Evolutionary conservation across 2,113 vertebrate genomes (phyloP), one percentile per base, ranked within the genome.

Genomic region (Dendropsophus ebraccatus): DNA sequence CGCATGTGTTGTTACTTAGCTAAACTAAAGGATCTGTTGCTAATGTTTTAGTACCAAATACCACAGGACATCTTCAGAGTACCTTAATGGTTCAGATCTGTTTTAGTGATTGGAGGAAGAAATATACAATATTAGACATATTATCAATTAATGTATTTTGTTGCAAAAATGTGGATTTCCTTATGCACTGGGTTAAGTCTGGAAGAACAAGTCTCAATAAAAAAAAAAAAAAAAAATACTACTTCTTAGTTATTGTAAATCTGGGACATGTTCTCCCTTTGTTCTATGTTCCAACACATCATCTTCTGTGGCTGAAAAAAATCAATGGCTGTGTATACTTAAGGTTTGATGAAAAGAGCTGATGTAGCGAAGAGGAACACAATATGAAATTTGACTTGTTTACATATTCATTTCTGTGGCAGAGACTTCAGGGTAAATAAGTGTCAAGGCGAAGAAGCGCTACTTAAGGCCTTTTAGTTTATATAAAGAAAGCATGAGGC

Each of bases 331-430:
- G 30, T 86, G 37, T 25, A 41, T 72, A 72, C 32, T 70, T 50
- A 47, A 56, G 14, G 84, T 80, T 65, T 86, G 47, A 56, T 72
- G 7, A 80, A 86, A 86, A 86, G 16, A 80, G 76, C 76, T 86
- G 84, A 86, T 86, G 49, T 45, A 69, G 62, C 32, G 49, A 86
- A 70, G 47, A 58, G 76, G 49, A 80, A 86, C 79, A 86, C 75
- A 86, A 86, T 86, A 86, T 9, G 75, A 86, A 86, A 86, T 80
- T 86, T 86, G 84, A 86, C 75, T 86, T 86, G 84, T 86, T 86
- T 86, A 70, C 76, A 79, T 86, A 86, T 70, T 86, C 50, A 72
- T 86, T 79, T 80, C 84, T 72, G 9, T 86, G 84, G 84, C 84
- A 86, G 75, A 52, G 62, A 86, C 84, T 86, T 86, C 84, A 86